Evolutionary conservation across 2,797 vertebrate genomes (phyloP), one percentile per base, ranked within the genome.

Genomic region (Poecilia wingei): DNA sequence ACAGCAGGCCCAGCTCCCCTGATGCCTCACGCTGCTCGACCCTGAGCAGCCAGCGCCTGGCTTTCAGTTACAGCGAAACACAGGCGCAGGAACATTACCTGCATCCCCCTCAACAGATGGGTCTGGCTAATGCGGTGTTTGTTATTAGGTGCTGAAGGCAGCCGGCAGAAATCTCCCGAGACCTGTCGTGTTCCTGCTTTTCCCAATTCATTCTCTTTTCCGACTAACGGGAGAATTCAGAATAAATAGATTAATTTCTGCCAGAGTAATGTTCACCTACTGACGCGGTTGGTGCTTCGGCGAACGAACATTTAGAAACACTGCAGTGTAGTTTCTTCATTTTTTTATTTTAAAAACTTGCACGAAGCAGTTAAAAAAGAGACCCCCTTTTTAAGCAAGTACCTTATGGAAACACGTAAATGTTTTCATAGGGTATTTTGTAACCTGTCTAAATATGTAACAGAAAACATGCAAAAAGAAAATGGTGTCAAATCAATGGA

Each of bases 1-100:
- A 87, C 94, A 95, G 95, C 91, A 88, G 91, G 94, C 87, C 91
- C 78, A 64, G 80, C 88, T 90, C 89, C 84, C 84, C 80, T 39
- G 78, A 79, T 76, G 64, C 91, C 89, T 45, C 88, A 81, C 90
- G 75, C 92, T 89, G 86, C 90, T 89, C 90, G 69, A 89, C 87
- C 88, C 89, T 75, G 78, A 91, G 61, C 86, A 88, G 87, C 78
- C 87, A 81, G 85, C 89, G 74, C 86, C 78, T 41, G 39, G 39
- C 39, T 90, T 87, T 92, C 85, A 81, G 57, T 75, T 46, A 80
- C 82, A 87, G 75, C 90, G 81, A 79, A 85, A 81, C 89, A 84
- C 46, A 77, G 80, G 81, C 77, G 74, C 77, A 75, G 83, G 47
- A 78, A 69, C 83, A 77, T 84, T 82, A 88, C 85, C 87, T 81